Conservation (phyloP, 1,140 invertebrate species). For the Drosophila suzukii region DNA sequence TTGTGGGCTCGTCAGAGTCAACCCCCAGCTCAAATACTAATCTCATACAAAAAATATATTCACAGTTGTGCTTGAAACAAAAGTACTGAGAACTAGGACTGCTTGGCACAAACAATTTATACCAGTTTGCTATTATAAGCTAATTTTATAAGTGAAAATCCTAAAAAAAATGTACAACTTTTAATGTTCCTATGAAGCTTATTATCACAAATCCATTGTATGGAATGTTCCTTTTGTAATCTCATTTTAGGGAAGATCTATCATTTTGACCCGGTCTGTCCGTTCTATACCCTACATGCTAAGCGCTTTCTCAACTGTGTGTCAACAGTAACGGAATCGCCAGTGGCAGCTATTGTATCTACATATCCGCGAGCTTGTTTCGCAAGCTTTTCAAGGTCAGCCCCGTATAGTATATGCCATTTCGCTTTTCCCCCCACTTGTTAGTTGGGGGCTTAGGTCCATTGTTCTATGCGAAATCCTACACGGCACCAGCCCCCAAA, state of each 20-base stretch:
- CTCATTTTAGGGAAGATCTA: neutral
- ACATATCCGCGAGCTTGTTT: slow-evolving; percentile 46
- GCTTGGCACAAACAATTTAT: neutral
- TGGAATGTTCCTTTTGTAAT: neutral
- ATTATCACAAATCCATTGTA: no score
- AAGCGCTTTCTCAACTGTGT: slow-evolving; percentile 49
- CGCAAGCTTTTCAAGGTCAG: slow-evolving; percentile 57
- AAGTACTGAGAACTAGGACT: neutral
- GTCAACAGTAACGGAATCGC: slow-evolving; percentile 50
- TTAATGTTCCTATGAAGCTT: no score
- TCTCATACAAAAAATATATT: neutral
- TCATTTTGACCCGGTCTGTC: slow-evolving; percentile 4
- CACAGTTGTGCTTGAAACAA: neutral
- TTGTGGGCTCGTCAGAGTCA: slow-evolving; percentile 31
- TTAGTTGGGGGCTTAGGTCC: slow-evolving; percentile 21
- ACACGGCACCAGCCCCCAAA: slow-evolving; percentile 42
- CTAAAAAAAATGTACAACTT: no score
- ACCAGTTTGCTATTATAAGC: no score
- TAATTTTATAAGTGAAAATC: no score
- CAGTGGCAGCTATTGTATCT: slow-evolving; percentile 36
- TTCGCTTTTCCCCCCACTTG: slow-evolving; percentile 48
- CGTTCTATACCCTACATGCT: slow-evolving; percentile 22
- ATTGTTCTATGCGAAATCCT: slow-evolving; percentile 56
- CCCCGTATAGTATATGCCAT: slow-evolving; percentile 42
- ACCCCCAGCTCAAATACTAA: slow-evolving; percentile 11